These are phyloP conservation scores for Hylomyscus alleni DNA, from an alignment of 2,797 vertebrate genomes.

Conservation along the genomic window DNA sequence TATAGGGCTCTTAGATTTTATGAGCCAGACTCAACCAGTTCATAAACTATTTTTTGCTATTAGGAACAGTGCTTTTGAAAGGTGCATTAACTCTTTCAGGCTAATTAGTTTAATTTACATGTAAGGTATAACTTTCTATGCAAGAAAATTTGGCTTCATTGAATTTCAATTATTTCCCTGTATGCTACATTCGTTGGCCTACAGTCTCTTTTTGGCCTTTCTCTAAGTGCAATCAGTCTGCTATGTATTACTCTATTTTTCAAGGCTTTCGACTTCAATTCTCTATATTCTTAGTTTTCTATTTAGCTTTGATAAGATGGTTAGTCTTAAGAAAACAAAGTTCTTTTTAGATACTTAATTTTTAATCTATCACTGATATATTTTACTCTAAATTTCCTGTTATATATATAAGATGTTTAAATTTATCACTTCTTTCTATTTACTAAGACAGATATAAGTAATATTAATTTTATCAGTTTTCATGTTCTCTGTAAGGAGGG, in stretches of 20 bases:
- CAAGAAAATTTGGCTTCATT: slow-evolving; percentile 60
- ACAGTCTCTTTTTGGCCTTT: neutral
- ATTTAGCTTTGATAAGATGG: neutral
- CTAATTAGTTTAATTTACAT: slow-evolving; percentile 80
- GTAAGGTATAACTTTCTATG: slow-evolving; percentile 71
- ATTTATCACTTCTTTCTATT: neutral
- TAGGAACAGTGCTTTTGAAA: slow-evolving; percentile 69
- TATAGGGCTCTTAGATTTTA: slow-evolving; percentile 64
- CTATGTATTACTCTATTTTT: neutral
- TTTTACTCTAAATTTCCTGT: neutral
- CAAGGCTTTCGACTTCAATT: neutral
- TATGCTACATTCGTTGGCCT: slow-evolving; percentile 14
- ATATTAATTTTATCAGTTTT: neutral
- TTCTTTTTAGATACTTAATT: neutral
- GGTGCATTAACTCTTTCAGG: slow-evolving; percentile 75
- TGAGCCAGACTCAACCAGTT: slow-evolving; percentile 65
- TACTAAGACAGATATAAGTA: neutral
- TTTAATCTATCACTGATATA: neutral
- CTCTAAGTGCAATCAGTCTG: neutral
- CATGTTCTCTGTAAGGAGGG: neutral
- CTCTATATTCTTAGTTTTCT: neutral
- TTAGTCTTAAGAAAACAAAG: neutral
- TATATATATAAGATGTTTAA: neutral
- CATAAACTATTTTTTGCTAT: slow-evolving; percentile 73
- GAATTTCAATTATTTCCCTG: slow-evolving; percentile 67